Conservation (phyloP, 2,888 invertebrate genomes). For the Apotomis capreana region DNA sequence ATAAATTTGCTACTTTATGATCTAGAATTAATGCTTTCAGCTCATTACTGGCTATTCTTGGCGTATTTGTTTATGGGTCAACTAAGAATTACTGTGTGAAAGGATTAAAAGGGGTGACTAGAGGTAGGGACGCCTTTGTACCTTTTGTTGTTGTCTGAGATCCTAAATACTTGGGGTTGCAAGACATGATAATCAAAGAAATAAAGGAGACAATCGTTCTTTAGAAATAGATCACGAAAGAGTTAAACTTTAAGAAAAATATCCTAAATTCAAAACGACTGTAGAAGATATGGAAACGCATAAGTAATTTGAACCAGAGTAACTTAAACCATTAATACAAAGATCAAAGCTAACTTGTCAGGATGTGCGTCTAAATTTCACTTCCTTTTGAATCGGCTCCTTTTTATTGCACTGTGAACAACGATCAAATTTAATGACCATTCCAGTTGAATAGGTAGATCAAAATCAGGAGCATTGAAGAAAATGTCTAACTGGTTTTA, state of each 20-base stretch:
- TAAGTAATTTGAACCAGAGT: not conserved
- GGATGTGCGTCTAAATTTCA: not conserved
- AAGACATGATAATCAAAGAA: conserved; percentile 30
- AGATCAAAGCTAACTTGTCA: not conserved
- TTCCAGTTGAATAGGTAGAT: conserved; percentile 40
- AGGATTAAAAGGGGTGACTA: conserved; percentile 47
- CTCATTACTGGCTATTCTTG: conserved; percentile 82
- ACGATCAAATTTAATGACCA: conserved; percentile 40
- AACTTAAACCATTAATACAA: not conserved
- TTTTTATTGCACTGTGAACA: conserved; percentile 33
- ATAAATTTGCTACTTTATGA: conserved; percentile 80
- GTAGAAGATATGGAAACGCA: not conserved
- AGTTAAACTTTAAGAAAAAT: not conserved
- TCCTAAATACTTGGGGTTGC: conserved; percentile 17
- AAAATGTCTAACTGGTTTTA: conserved; percentile 42
- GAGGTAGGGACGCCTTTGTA: conserved; percentile 49
- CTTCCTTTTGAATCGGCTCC: conserved; percentile 7
- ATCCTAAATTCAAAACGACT: not conserved
- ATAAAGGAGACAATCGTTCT: conserved; percentile 21
- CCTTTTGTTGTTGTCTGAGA: conserved; percentile 28
- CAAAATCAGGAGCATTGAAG: conserved; percentile 36
- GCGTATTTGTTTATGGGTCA: conserved; percentile 79
- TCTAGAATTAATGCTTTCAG: conserved; percentile 77
- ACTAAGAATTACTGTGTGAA: conserved; percentile 79
- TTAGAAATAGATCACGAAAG: conserved; percentile 9